Conservation (phyloP, 1,140 invertebrate genomes). For the Philopotamus ludificatus region DNA sequence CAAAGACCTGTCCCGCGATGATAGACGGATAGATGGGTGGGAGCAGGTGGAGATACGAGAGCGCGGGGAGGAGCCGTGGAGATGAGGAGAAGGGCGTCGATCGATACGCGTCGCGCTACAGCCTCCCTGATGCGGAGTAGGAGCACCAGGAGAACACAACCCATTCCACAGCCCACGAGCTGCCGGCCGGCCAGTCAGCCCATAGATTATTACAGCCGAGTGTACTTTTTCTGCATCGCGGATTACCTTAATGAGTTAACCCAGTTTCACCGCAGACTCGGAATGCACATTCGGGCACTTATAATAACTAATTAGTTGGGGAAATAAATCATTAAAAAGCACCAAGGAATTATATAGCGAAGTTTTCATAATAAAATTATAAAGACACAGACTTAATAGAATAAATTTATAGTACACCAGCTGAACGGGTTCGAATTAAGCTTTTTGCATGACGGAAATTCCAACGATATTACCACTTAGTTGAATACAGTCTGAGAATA, state of each 20-base stretch:
- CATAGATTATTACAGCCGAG: background rate
- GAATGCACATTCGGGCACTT: too few relatives aligned
- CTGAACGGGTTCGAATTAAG: too few relatives aligned
- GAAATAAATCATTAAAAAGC: too few relatives aligned
- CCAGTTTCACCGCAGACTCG: too few relatives aligned
- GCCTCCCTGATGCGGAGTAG: slow-evolving; percentile 6
- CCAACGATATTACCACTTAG: too few relatives aligned
- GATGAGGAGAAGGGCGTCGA: background rate
- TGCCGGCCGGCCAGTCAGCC: background rate
- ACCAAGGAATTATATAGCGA: too few relatives aligned
- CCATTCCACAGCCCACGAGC: background rate
- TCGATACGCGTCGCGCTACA: slow-evolving; percentile 5
- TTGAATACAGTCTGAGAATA: too few relatives aligned
- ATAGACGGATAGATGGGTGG: background rate
- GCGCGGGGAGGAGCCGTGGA: background rate
- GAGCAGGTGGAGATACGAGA: background rate
- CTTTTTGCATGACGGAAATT: too few relatives aligned
- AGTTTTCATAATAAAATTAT: too few relatives aligned
- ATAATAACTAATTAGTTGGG: too few relatives aligned
- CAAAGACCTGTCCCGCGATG: background rate
- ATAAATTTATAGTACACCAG: too few relatives aligned
- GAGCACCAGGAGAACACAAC: background rate
- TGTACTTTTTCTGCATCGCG: background rate
- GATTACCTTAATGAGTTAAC: slow-evolving; percentile 1
- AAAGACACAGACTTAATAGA: too few relatives aligned